Percentiles rank a stretch among this genome's conserved stretches.
These are phyloP conservation scores for Ennomos fuscantarius DNA, from an alignment of 2,888 invertebrate genomes.

Conservation along the genomic window DNA sequence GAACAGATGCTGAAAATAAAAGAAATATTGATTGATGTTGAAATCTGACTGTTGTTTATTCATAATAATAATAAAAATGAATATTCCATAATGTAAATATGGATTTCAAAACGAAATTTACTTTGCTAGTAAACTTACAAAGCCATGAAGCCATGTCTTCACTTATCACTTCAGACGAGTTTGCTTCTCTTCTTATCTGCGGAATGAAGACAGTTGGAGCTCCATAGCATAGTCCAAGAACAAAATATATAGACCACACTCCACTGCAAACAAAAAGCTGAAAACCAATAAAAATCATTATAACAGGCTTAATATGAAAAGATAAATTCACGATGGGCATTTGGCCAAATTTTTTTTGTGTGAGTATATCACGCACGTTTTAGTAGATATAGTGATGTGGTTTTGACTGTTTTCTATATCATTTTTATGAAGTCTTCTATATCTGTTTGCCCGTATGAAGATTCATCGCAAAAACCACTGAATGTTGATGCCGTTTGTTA, in stretches of 20 bases:
- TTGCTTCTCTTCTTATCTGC: constrained; percentile 44
- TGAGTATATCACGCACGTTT: too few species aligned
- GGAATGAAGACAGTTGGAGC: constrained; percentile 45
- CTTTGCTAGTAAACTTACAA: constrained; percentile 28
- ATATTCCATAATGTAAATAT: too few species aligned
- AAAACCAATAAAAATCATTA: constrained; percentile 13
- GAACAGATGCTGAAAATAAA: constrained; percentile 22
- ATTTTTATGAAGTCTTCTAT: too few species aligned
- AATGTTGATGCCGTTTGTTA: too few species aligned
- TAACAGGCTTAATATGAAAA: too few species aligned
- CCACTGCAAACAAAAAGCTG: constrained; percentile 42
- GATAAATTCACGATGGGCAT: too few species aligned
- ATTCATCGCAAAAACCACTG: too few species aligned
- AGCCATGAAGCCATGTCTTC: constrained; percentile 45
- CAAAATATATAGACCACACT: constrained; percentile 41
- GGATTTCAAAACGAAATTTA: too few species aligned
- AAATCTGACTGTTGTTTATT: background rate
- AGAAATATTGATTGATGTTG: background rate
- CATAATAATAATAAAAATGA: background rate
- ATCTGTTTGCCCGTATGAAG: too few species aligned
- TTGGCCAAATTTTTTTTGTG: too few species aligned
- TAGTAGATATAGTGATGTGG: too few species aligned
- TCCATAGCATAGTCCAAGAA: constrained; percentile 41
- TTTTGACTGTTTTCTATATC: too few species aligned
- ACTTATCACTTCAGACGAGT: constrained; percentile 37